phyloP scores from a whole-genome alignment of 2,888 invertebrate genomes.

The Andrena fulva region DNA sequence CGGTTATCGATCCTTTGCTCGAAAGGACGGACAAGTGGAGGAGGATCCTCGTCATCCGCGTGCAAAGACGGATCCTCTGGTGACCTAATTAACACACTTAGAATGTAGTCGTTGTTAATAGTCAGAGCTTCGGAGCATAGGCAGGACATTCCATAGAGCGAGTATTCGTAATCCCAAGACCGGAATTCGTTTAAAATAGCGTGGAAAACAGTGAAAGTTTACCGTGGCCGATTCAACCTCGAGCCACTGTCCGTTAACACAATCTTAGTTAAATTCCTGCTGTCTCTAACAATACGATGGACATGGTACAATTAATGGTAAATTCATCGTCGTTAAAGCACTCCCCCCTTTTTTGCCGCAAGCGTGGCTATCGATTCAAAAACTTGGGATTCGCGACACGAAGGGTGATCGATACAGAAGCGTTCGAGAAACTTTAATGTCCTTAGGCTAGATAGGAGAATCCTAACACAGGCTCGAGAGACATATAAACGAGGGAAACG shows the following conservation, averaged over 20 bases:
- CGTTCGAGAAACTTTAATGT: constrained; percentile 45
- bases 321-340: constrained; percentile 15
- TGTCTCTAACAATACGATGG: not conserved
- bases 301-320: not conserved
- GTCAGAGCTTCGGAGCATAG: constrained; percentile 41
- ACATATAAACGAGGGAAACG: constrained; percentile 18
- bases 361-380: not conserved
- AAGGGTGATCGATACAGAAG: constrained; percentile 37
- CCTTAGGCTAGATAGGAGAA: constrained; percentile 47
- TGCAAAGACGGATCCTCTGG: constrained; percentile 38
- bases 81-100: constrained; percentile 55
- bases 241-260: not conserved
- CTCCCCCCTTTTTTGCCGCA: not conserved
- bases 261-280: not conserved
- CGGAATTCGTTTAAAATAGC: constrained; percentile 24
- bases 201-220: constrained; percentile 49
- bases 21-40: constrained; percentile 58
- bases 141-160: constrained; percentile 17
- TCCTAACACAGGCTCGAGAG: constrained; percentile 33
- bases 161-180: constrained; percentile 42
- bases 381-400: constrained; percentile 45
- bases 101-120: constrained; percentile 59
- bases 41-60: constrained; percentile 32
- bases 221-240: constrained; percentile 17
- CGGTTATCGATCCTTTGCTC: constrained; percentile 55